Conservation (phyloP, 2,888 invertebrate genomes). For the Seladonia tumulorum region DNA sequence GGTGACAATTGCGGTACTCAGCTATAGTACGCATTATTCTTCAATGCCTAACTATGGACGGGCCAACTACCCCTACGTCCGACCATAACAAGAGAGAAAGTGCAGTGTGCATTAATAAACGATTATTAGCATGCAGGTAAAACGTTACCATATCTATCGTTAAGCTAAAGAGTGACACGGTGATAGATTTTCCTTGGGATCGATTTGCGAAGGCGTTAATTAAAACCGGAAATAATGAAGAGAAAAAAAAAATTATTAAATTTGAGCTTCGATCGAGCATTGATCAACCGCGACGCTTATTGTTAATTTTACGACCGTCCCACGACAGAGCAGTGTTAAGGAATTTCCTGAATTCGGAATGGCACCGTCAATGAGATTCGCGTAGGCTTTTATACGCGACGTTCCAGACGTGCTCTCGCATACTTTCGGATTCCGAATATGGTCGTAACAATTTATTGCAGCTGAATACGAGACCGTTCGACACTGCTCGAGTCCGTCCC, state of each 20-base stretch:
- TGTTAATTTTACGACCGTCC: neutral
- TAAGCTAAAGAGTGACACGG: too few species aligned
- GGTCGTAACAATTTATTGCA: constrained; percentile 54
- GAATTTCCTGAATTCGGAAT: constrained; percentile 64
- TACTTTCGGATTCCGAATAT: constrained; percentile 42
- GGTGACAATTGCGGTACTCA: too few species aligned
- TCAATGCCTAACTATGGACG: too few species aligned
- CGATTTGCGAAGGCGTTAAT: neutral
- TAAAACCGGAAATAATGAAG: neutral
- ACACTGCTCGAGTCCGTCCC: neutral
- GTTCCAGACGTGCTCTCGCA: constrained; percentile 43
- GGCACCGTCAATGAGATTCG: constrained; percentile 31
- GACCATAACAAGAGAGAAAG: too few species aligned
- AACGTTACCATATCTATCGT: too few species aligned
- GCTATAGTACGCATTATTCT: too few species aligned
- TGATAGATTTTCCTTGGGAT: neutral
- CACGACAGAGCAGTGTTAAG: constrained; percentile 7
- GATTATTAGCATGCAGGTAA: too few species aligned
- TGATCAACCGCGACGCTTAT: neutral
- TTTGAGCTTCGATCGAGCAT: neutral
- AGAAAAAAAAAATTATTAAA: neutral
- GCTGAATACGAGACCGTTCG: constrained; percentile 22
- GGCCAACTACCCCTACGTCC: too few species aligned
- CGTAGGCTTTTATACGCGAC: constrained; percentile 36
- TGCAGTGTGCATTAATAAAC: too few species aligned